These are phyloP conservation scores for Oryzias dopingdopingensis DNA, from an alignment of 2,797 vertebrate genomes.

Conservation along the genomic window DNA sequence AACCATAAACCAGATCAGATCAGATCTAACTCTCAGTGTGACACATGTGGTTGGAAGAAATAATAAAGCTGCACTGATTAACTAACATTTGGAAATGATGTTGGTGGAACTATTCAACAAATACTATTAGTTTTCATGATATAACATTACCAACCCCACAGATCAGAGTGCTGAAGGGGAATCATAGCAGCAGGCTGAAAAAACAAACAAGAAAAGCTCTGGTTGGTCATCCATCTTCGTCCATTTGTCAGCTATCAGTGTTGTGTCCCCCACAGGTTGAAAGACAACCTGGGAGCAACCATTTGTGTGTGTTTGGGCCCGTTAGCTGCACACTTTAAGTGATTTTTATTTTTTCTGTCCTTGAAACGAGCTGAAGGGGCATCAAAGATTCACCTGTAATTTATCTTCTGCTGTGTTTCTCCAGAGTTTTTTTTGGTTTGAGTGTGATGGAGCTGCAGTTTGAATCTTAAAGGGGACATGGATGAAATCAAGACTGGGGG, in stretches of 20 bases:
- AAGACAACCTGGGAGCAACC: constrained; percentile 15
- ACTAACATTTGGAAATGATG: too few relatives aligned
- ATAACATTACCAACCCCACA: too few relatives aligned
- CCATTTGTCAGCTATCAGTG: constrained; percentile 2
- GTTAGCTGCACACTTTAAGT: constrained; percentile 1
- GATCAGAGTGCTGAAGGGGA: too few relatives aligned
- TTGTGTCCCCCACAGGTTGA: constrained; percentile 21
- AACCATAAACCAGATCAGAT: too few relatives aligned
- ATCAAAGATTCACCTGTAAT: constrained; percentile 11
- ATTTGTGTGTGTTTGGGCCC: background rate
- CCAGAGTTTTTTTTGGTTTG: background rate
- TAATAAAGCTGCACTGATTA: too few relatives aligned
- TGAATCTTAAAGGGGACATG: too few relatives aligned
- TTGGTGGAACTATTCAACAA: too few relatives aligned
- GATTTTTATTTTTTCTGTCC: constrained; percentile 7
- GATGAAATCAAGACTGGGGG: too few relatives aligned
- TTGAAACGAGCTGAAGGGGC: constrained; percentile 25
- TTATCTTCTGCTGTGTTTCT: background rate
- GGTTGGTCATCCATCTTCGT: constrained; percentile 31
- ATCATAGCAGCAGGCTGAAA: too few relatives aligned
- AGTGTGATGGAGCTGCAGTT: background rate
- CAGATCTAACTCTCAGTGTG: too few relatives aligned
- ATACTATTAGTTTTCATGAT: too few relatives aligned
- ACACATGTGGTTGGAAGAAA: too few relatives aligned
- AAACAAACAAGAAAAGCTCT: constrained; percentile 4